Conservation (phyloP, 2,113 vertebrate genomes). For the Lasiurus cinereus region DNA sequence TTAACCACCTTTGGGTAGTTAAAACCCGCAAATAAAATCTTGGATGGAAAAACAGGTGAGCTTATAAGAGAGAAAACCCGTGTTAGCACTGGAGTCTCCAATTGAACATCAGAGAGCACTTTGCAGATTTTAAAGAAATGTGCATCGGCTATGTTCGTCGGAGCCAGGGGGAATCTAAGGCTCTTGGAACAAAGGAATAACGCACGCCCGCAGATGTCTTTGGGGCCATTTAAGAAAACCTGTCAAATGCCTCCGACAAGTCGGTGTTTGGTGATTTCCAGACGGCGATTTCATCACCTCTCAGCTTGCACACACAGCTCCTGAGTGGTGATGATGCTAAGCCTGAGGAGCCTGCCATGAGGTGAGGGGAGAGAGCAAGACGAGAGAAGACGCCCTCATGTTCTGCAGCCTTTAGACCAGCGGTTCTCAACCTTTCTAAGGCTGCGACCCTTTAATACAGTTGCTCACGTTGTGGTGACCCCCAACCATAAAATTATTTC, state of each 20-base stretch:
- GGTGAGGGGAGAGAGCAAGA: neutral
- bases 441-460: too few species aligned
- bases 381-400: neutral
- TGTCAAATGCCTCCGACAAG: conserved; percentile 44
- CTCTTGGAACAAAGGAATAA: conserved; percentile 44
- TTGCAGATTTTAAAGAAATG: neutral
- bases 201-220: neutral
- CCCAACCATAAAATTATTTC: too few species aligned
- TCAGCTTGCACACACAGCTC: conserved; percentile 8
- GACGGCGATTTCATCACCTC: conserved; percentile 53
- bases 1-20: conserved; percentile 21
- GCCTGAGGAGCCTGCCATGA: conserved; percentile 34
- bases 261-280: neutral
- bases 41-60: conserved; percentile 34
- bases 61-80: neutral
- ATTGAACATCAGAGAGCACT: neutral
- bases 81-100: neutral
- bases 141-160: neutral
- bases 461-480: too few species aligned
- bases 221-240: conserved; percentile 43
- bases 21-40: conserved; percentile 32
- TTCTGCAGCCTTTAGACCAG: neutral
- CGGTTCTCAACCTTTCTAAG: too few species aligned
- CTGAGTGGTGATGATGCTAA: conserved; percentile 48
- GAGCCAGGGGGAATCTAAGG: neutral